phyloP scores from a whole-genome alignment of 2,888 invertebrate species.

The Chironomus tentans region DNA sequence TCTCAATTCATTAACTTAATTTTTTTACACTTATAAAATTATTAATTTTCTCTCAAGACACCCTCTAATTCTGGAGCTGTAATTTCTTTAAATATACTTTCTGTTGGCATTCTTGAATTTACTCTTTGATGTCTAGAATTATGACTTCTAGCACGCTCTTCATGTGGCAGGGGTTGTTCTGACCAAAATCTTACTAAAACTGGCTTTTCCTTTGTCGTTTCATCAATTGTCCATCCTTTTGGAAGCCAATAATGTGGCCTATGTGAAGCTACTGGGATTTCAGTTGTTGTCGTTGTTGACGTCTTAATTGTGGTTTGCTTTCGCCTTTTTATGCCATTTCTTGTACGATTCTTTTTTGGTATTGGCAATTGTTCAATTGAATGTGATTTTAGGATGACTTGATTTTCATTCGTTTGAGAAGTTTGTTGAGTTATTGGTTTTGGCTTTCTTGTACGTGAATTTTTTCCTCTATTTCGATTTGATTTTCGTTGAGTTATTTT shows the following conservation, averaged over 20 bases:
- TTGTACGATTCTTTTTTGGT: background rate
- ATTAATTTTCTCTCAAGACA: background rate
- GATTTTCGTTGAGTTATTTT: background rate
- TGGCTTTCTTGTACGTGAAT: background rate
- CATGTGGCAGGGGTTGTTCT: background rate
- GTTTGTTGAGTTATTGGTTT: background rate
- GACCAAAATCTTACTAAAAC: constrained; percentile 16
- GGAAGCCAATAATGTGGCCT: constrained; percentile 13
- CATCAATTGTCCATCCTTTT: constrained; percentile 14
- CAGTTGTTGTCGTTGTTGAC: background rate
- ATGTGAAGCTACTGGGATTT: background rate
- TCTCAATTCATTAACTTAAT: background rate
- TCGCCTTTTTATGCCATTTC: background rate
- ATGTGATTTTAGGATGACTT: background rate
- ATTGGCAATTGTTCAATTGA: background rate
- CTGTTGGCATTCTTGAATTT: constrained; percentile 9
- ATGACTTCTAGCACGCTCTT: constrained; percentile 13
- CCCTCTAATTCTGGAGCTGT: background rate
- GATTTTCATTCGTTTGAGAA: background rate
- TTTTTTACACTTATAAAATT: background rate
- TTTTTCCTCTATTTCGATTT: background rate
- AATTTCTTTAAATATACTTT: constrained; percentile 2
- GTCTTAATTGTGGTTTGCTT: background rate
- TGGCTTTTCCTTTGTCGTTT: constrained; percentile 9
- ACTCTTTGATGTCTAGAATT: background rate